These are phyloP conservation scores for Diplolepis rosae DNA, from an alignment of 2,888 invertebrate genomes.

Conservation along the genomic window DNA sequence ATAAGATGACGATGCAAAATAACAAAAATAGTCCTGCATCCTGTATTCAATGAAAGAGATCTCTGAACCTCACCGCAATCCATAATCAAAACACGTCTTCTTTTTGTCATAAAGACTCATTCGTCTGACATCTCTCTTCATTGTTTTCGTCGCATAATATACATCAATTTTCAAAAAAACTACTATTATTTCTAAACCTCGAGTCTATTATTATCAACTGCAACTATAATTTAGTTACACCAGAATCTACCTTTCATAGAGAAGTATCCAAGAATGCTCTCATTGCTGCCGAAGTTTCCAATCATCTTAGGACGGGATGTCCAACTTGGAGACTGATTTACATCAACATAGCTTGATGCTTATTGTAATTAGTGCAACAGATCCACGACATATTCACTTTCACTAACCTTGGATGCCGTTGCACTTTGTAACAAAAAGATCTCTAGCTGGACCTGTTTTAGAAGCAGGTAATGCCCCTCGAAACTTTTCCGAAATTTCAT, in stretches of 20 bases:
- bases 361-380: conserved; percentile 14
- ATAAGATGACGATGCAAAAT: conserved; percentile 25
- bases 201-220: too few species aligned
- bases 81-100: conserved; percentile 19
- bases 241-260: conserved; percentile 59
- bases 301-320: conserved; percentile 58
- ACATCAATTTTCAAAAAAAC: conserved; percentile 4
- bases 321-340: background rate
- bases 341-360: conserved; percentile 3
- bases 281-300: conserved; percentile 65
- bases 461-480: background rate
- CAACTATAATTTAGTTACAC: too few species aligned
- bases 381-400: conserved; percentile 28
- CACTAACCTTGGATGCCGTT: conserved; percentile 12
- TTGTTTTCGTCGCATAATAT: background rate
- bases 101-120: background rate
- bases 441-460: conserved; percentile 1
- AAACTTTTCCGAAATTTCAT: background rate
- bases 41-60: conserved; percentile 20
- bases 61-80: conserved; percentile 21
- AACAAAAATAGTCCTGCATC: conserved; percentile 28
- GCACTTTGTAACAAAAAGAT: conserved; percentile 13
- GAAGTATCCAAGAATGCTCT: conserved; percentile 67
- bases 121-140: background rate
- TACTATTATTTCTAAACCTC: too few species aligned